Base-by-base conservation (phyloP, 2,888 invertebrate species). In the Metopia argyrocephala region DNA sequence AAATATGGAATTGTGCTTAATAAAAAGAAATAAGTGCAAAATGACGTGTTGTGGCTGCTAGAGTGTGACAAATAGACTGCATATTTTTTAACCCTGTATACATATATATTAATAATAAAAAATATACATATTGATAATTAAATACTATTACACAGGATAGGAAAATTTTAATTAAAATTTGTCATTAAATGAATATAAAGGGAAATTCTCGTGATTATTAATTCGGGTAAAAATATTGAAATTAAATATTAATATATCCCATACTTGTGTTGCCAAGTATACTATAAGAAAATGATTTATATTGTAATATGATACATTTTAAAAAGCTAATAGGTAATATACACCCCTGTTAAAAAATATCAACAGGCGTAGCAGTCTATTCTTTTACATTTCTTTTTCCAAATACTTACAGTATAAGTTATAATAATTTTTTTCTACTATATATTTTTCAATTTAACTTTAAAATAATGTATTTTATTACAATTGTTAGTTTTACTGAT, bases 1-100 rank as follows among this genome's bases (percentile, higher is more conserved):
- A 38, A 59, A 28, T 23, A 68, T 62, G 65, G 65, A 65, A 69
- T 54, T 61, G 64, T 74, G 73, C 66, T 23, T 80, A 64, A 28
- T 18, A 56, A 56, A 28, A 66, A 28, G 18, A 70, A 69, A 59
- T 62, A 70, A 62, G 66, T 76, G 71, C 28, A 76, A 76, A 79
- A 80, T 81, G 80, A 81, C 76, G 76, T 81, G 73, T 81, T 80
- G 76, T 64, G 73, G 80, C 15, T 74, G 80, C 48, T 61, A 81
- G 80, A 81, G 80, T 59, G 80, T 28, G 80, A 81, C 69, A 76
- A 65, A 59, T 69, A 76, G 52, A 65, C 57, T 81, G 45, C n/a
- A 48, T 27, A 23, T 73, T 9, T 57, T 64, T 76, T 68, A 80
- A 76, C 79, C 76, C 45, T 73, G 64, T n/a, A n/a, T n/a, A n/a